A percentile compares a stretch with the other conserved stretches of the same genome.
Evolutionary conservation across 64 coral and sea anemone genomes (phyloP).

Genomic region (Cladopsammia gracilis): DNA sequence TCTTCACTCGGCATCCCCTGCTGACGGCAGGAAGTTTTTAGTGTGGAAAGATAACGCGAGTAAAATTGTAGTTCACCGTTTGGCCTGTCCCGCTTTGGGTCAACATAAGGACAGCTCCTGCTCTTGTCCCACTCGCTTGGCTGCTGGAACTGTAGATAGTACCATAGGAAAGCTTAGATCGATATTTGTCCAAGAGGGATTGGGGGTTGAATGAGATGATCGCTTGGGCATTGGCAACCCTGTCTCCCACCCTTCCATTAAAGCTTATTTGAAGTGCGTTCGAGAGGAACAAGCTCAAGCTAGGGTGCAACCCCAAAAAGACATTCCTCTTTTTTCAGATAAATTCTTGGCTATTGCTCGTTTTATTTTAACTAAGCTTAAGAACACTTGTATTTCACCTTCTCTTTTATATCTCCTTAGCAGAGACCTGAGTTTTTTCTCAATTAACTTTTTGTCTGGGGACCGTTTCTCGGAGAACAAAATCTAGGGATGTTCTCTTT

Average conservation of each 20-base stretch:
- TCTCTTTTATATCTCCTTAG: neutral
- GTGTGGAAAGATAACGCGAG: neutral
- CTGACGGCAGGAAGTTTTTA: slow-evolving; percentile 32
- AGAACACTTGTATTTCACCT: neutral
- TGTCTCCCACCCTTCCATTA: neutral
- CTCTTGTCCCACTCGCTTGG: too few species aligned
- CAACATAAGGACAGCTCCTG: neutral
- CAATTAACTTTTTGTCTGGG: slow-evolving; percentile 29
- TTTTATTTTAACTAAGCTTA: too few species aligned
- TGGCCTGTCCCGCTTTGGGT: neutral
- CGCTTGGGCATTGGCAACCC: too few species aligned
- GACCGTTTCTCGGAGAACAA: neutral
- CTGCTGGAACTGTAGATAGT: too few species aligned
- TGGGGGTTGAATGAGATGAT: slow-evolving; percentile 27
- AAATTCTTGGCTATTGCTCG: neutral
- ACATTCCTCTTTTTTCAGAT: neutral
- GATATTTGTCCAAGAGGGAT: slow-evolving; percentile 7
- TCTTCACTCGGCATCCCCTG: neutral
- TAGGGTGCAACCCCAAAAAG: neutral
- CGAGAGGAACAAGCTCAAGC: slow-evolving; percentile 57
- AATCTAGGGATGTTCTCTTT: neutral
- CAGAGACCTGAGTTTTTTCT: slow-evolving; percentile 29
- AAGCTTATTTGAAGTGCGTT: too few species aligned
- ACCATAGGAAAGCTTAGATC: too few species aligned
- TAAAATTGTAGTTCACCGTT: neutral